Evolutionary conservation across 2,797 vertebrate species (phyloP), one percentile per base, ranked within the genome.

Genomic region (Cephalopachus bancanus): DNA sequence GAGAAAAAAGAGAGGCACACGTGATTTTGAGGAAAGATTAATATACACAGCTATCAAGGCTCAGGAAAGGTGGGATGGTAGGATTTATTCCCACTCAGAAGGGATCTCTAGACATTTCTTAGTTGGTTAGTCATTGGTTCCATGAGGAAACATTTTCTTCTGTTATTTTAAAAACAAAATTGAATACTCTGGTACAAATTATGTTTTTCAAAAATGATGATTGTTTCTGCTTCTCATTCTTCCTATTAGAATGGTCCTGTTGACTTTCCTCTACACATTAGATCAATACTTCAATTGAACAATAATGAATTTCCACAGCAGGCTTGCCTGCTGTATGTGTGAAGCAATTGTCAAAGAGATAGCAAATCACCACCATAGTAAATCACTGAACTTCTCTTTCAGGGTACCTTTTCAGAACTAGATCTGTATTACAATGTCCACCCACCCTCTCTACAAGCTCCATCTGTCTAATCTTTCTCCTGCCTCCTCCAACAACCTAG

Each of bases 131-230:
- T 90, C 22, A 71, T 64, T 91, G 16, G 44, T 79, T 92, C 19
- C 28, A 33, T 24, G 28, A 95, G 53, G 55, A 80, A 37, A 86
- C 83, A 26, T 15, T 81, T 60, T n/a, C n/a, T 87, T 62, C 37
- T 85, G 60, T 57, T 83, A 89, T 91, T 85, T 60, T 57, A 30
- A 89, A 80, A 72, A 94, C 10, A 92, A 3, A 87, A 74, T n/a
- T 78, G 60, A 71, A 55, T 78, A 57, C 16, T 71, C 22, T 19
- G n/a, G 37, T 44, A 92, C 33, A 80, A 81, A 85, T 64, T 71
- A n/a, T 51, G 14, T 88, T 87, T 95, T 92, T 80, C 53, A 84
- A 19, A 80, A 20, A 92, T 67, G 92, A 67, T 51, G 24, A 83
- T 1, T 12, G 1, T 79, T 89, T n/a, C 57, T 92, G 85, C 20